Evolutionary conservation across 2,113 vertebrate species (phyloP).

Genomic region (Sturnus vulgaris): DNA sequence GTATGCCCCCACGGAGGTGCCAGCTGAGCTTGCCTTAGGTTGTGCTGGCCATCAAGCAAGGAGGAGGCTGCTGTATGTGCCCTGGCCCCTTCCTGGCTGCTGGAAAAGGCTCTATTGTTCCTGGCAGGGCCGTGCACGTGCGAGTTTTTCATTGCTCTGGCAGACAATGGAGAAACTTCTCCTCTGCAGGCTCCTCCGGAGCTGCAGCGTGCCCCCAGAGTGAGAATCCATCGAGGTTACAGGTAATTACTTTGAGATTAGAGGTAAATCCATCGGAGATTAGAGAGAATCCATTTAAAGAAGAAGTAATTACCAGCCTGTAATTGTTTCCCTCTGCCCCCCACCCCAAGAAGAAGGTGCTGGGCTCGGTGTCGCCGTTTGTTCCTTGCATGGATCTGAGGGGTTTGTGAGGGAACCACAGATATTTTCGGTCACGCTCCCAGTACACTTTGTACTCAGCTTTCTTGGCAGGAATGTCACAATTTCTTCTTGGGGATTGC

Average conservation of each 20-base stretch:
- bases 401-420: neutral
- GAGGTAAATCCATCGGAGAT: constrained; percentile 58
- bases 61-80: neutral
- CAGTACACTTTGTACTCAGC: neutral
- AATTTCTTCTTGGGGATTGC: neutral
- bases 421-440: neutral
- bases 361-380: fast-evolving
- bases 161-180: constrained; percentile 35
- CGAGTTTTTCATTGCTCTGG: neutral
- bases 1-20: fast-evolving
- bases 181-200: constrained; percentile 11
- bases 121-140: neutral
- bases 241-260: constrained; percentile 70
- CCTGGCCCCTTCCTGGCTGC: neutral
- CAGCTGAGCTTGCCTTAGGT: neutral
- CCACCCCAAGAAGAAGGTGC: neutral
- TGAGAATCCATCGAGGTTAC: constrained; percentile 41
- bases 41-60: neutral
- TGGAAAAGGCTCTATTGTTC: neutral
- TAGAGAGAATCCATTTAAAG: constrained; percentile 55
- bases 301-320: constrained; percentile 62
- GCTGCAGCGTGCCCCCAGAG: neutral
- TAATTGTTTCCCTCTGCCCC: constrained; percentile 56
- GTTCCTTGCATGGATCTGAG: fast-evolving
- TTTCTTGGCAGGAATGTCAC: neutral